These are phyloP conservation scores for Phylloscopus trochiloides DNA, from an alignment of 2,113 vertebrate genomes.

Conservation along the genomic window DNA sequence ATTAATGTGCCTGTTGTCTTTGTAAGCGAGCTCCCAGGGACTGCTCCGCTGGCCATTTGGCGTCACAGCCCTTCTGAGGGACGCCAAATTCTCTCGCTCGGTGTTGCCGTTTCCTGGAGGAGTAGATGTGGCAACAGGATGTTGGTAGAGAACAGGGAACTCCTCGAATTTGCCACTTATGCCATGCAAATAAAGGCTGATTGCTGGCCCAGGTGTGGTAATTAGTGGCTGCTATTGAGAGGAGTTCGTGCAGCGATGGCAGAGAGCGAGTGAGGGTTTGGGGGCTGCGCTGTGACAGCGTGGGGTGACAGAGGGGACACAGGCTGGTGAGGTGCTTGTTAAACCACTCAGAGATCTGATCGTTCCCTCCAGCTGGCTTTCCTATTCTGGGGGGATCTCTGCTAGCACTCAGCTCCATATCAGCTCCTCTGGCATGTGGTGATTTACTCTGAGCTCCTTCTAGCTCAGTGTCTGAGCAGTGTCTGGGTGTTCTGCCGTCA, in stretches of 20 bases:
- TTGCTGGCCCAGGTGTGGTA: background rate
- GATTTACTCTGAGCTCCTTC: background rate
- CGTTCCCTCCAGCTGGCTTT: background rate
- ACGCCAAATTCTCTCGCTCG: background rate
- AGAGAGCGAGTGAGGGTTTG: background rate
- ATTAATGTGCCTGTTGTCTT: slow-evolving; percentile 31
- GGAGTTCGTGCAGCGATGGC: background rate
- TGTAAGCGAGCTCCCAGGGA: background rate
- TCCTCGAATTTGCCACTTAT: slow-evolving; percentile 25
- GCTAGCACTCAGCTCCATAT: background rate
- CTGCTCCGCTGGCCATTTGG: slow-evolving; percentile 13
- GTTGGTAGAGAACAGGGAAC: slow-evolving; percentile 60
- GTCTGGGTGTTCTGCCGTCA: background rate
- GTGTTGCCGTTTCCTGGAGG: slow-evolving; percentile 50
- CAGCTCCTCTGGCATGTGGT: background rate
- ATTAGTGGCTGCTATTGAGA: background rate
- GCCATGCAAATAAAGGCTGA: background rate
- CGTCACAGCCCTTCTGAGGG: background rate
- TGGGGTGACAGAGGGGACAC: background rate
- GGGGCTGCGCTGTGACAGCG: background rate
- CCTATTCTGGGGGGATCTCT: background rate
- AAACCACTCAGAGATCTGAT: background rate
- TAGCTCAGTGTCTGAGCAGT: background rate
- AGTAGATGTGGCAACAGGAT: slow-evolving; percentile 62
- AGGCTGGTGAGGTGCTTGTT: background rate